These are phyloP conservation scores for Zootoca vivipara DNA, from an alignment of 2,113 vertebrate genomes.

Conservation along the genomic window DNA sequence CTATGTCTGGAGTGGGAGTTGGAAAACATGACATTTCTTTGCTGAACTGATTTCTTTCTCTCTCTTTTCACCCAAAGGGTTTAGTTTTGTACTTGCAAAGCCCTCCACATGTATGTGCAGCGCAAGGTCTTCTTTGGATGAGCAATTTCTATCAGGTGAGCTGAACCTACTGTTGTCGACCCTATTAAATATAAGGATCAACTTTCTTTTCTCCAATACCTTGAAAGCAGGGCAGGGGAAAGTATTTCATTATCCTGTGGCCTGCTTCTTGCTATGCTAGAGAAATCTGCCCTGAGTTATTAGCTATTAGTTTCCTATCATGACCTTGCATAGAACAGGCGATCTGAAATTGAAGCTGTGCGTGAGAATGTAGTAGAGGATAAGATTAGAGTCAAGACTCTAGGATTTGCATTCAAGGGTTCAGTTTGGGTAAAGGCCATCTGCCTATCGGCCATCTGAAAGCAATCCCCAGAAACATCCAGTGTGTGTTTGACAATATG, in stretches of 20 bases:
- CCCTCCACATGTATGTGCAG: accelerated
- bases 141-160: neutral
- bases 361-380: neutral
- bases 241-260: neutral
- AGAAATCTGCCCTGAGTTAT: neutral
- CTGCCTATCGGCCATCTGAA: neutral
- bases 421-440: neutral
- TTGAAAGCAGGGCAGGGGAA: neutral
- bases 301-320: neutral
- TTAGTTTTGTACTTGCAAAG: accelerated
- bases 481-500: no score
- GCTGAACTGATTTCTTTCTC: neutral
- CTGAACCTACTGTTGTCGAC: neutral
- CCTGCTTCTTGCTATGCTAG: neutral
- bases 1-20: neutral
- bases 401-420: neutral
- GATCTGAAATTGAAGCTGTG: neutral
- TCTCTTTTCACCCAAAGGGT: neutral
- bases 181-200: neutral
- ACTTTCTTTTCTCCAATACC: neutral
- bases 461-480: neutral
- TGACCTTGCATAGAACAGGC: neutral
- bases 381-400: neutral
- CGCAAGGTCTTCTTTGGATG: neutral
- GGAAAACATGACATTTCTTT: neutral